Conservation (phyloP, 2,888 invertebrate species). For the Cheilosia vulpina region DNA sequence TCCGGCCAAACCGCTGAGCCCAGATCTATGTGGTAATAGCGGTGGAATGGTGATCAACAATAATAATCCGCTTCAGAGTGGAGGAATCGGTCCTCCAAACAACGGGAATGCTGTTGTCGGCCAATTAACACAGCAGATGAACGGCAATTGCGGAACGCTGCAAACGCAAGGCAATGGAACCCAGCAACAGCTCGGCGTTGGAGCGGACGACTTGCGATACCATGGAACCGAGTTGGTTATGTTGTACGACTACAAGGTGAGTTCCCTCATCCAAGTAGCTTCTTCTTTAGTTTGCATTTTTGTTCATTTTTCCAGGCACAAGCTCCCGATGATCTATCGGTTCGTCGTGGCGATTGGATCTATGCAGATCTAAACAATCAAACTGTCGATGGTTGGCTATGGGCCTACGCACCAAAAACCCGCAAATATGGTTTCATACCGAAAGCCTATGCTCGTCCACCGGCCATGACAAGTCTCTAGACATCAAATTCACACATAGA, state of each 20-base stretch:
- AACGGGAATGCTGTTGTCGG: constrained; percentile 43
- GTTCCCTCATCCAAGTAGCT: neutral
- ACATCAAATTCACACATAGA: neutral
- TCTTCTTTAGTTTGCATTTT: neutral
- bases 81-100: constrained; percentile 43
- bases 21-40: constrained; percentile 68
- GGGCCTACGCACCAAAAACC: constrained; percentile 97
- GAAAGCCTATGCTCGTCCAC: constrained; percentile 95
- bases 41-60: constrained; percentile 56
- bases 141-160: constrained; percentile 75
- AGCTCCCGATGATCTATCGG: constrained; percentile 95
- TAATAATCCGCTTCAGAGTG: constrained; percentile 42
- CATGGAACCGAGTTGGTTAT: constrained; percentile 96
- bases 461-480: constrained; percentile 91
- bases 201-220: constrained; percentile 88
- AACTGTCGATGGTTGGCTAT: constrained; percentile 97
- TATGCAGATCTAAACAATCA: constrained; percentile 97
- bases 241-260: constrained; percentile 96
- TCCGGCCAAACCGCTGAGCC: constrained; percentile 65
- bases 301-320: constrained; percentile 87
- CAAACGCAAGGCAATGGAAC: constrained; percentile 50
- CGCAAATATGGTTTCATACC: constrained; percentile 97
- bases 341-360: constrained; percentile 96
- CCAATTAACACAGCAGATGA: constrained; percentile 64
- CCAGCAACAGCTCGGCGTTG: constrained; percentile 80